Evolutionary conservation across 2,113 vertebrate genomes (phyloP).

Genomic region (Penelope pileata): DNA sequence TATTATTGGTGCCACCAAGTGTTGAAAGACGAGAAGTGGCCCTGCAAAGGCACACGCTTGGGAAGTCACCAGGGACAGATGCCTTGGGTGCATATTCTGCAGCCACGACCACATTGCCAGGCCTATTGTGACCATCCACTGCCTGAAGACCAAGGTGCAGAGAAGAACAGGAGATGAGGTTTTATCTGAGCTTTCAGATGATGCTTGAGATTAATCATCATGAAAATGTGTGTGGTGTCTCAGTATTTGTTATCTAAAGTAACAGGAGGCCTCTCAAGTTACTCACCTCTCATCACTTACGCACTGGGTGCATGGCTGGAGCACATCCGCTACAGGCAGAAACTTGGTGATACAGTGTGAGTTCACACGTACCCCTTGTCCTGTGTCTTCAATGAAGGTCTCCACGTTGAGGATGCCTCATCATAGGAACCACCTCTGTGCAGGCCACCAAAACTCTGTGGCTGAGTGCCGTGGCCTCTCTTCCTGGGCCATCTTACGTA

Average conservation of each 20-base stretch:
- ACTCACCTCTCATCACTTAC: neutral
- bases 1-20: constrained; percentile 64
- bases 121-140: neutral
- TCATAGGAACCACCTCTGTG: rapidly evolving
- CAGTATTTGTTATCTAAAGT: neutral
- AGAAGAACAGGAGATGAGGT: neutral
- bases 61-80: rapidly evolving
- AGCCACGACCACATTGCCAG: neutral
- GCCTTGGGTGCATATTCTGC: rapidly evolving
- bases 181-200: neutral
- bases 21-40: neutral
- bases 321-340: neutral
- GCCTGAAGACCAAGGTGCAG: neutral
- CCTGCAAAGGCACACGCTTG: rapidly evolving
- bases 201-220: neutral
- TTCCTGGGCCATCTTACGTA: neutral
- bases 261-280: neutral
- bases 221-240: neutral
- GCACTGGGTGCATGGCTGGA: neutral
- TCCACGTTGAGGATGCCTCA: neutral
- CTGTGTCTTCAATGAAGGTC: neutral
- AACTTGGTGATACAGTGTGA: neutral
- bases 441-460: neutral
- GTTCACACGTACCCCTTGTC: neutral
- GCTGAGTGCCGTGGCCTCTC: neutral